These are phyloP conservation scores for Isotomurus palustris DNA, from an alignment of 2,888 invertebrate genomes.

Conservation along the genomic window DNA sequence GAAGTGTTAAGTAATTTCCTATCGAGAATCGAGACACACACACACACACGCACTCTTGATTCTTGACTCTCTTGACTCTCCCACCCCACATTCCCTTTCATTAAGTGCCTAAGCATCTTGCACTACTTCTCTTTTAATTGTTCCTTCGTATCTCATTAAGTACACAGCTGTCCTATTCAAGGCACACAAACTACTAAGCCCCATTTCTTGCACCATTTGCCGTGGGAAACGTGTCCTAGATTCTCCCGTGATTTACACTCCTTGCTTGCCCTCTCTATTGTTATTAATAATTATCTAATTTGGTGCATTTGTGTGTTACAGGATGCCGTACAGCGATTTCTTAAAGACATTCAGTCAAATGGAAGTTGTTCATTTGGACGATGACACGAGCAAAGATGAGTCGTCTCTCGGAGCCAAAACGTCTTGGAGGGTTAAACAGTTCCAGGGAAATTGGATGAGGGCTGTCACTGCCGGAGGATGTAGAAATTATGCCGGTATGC, in stretches of 20 bases:
- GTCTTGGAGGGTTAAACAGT: slow-evolving; percentile 82
- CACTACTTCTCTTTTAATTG: no score
- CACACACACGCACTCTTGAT: no score
- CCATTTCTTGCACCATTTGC: no score
- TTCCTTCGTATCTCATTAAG: no score
- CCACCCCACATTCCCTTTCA: no score
- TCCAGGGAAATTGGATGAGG: slow-evolving; percentile 85
- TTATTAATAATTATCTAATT: not conserved
- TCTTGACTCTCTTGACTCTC: no score
- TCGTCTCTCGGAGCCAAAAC: slow-evolving; percentile 69
- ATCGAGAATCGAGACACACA: no score
- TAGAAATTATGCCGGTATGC: slow-evolving; percentile 76
- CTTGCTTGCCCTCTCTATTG: not conserved
- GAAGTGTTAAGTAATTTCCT: no score
- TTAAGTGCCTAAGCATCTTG: no score
- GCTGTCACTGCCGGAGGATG: slow-evolving; percentile 95
- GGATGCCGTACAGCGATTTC: slow-evolving; percentile 79
- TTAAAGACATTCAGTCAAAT: slow-evolving; percentile 73
- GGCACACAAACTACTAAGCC: no score
- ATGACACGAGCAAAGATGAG: slow-evolving; percentile 80
- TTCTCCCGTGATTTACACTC: not conserved
- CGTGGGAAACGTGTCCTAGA: no score
- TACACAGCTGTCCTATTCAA: no score
- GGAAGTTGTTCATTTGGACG: slow-evolving; percentile 80
- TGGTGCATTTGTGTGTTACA: slow-evolving; percentile 46